phyloP scores from a whole-genome alignment of 1,140 invertebrate species.

The Gonatopus flavifemur region DNA sequence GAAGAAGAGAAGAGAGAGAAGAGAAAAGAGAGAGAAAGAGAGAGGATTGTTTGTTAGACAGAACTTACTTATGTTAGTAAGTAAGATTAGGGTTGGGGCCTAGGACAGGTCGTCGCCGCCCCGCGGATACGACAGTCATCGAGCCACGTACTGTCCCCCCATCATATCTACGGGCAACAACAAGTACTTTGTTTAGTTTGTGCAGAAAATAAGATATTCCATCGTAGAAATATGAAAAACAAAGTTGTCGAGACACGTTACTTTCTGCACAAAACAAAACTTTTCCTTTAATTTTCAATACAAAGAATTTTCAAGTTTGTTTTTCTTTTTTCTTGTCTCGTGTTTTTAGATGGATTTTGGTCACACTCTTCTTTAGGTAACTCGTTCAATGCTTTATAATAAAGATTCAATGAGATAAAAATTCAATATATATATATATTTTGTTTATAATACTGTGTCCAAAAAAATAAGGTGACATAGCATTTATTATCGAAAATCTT shows the following conservation, averaged over 20 bases:
- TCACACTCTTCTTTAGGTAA: no score
- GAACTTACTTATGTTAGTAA: constrained; percentile 62
- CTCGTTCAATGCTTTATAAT: no score
- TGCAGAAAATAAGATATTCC: constrained; percentile 54
- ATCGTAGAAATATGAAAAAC: constrained; percentile 10
- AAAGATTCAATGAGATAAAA: no score
- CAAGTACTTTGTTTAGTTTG: constrained; percentile 58
- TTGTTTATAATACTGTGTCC: no score
- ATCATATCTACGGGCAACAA: constrained; percentile 62
- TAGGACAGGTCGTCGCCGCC: constrained; percentile 61
- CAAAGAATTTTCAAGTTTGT: constrained; percentile 9
- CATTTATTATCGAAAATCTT: no score
- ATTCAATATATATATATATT: no score
- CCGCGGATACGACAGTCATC: constrained; percentile 61
- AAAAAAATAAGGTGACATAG: no score
- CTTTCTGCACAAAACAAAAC: constrained; percentile 59
- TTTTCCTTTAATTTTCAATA: constrained; percentile 48
- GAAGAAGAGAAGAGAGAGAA: no score
- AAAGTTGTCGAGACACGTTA: constrained; percentile 23
- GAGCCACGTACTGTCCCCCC: constrained; percentile 61
- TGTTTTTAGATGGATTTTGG: no score
- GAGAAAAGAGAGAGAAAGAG: no score
- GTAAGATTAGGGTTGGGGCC: constrained; percentile 60
- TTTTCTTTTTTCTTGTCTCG: no score
- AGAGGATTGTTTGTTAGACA: constrained; percentile 59